Conservation (phyloP, 2,113 vertebrate genomes). For the Petaurus breviceps region DNA sequence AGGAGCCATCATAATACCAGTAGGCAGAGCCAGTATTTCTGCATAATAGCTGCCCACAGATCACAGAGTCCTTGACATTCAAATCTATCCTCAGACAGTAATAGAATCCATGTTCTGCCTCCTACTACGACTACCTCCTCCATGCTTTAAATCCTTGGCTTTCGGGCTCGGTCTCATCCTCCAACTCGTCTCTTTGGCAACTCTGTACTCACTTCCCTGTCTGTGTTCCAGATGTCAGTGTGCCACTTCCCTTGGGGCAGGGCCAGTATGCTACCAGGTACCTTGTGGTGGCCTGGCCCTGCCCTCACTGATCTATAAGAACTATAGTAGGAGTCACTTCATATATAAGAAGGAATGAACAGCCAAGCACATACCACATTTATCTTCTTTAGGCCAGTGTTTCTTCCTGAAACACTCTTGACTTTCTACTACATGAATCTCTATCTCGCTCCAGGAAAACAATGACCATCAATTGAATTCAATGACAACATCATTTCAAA, state of each 20-base stretch:
- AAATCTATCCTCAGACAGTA: background rate
- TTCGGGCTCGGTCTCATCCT: background rate
- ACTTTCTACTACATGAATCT: background rate
- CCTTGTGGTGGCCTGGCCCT: background rate
- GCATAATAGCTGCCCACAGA: background rate
- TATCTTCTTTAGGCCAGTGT: background rate
- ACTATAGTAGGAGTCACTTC: slow-evolving; percentile 1
- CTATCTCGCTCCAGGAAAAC: background rate
- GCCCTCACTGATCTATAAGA: background rate
- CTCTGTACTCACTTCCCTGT: background rate
- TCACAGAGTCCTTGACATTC: background rate
- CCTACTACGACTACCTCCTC: background rate
- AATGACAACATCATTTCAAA: slow-evolving; percentile 8
- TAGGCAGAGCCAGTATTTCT: background rate
- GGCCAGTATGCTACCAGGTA: background rate
- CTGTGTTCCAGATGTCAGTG: background rate
- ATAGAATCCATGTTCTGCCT: background rate
- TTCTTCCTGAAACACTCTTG: background rate
- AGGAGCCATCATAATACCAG: background rate
- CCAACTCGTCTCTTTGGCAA: background rate
- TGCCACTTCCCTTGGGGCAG: background rate
- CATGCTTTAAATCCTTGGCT: background rate
- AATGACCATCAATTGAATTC: slow-evolving; percentile 5
- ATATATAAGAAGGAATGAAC: background rate
- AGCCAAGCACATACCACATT: background rate